Base-by-base conservation (phyloP, 2,113 vertebrate species). In the Lepus americanus region DNA sequence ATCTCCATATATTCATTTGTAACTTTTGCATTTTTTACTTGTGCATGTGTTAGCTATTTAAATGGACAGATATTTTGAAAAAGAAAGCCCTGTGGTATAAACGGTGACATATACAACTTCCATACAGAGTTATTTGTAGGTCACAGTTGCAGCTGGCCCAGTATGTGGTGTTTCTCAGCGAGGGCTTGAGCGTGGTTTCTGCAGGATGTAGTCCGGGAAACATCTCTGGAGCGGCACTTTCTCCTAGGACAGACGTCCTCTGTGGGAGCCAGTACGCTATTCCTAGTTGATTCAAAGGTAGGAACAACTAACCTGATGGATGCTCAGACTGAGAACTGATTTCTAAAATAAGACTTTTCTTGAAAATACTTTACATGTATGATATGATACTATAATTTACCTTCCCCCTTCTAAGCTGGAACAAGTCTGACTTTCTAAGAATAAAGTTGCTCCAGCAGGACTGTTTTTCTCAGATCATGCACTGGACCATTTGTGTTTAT, bases 11-110 rank as follows among this genome's bases (percentile, higher is more conserved):
- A 29, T 63, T 89, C 55, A 67, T 82, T 72, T 39, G 84, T 79
- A 49, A 82, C 29, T 31, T 85, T 31, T 69, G 16, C 27, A 87
- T 86, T 49, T 94, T 92, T 88, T 44, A 44, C 19, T 85, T 89
- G 49, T 74, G 31, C 33, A 36, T 44, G 25, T 20, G 27, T 92
- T 82, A 33, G 49, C 55, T 76, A 69, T 72, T 81, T 77, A 87
- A 82, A 87, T 44, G 81, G 94, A 88, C 1, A 31, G 29, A 73
- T 64, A 25, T 88, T 92, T 76, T 87, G 20, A 73, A 93, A 87
- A 95, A 73, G 31, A 59, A 55, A 80, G 22, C 27, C 31, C 8
- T 39, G n/a, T 9, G 31, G 29, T 89, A 49, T 36, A 92, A 89
- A 51, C 61, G 73, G 74, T 77, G 49, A 39, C 9, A 64, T 80